Percentiles rank a stretch among this genome's conserved stretches.
phyloP scores from a whole-genome alignment of 1,140 invertebrate species.

The Panagrolaimus sp. region DNA sequence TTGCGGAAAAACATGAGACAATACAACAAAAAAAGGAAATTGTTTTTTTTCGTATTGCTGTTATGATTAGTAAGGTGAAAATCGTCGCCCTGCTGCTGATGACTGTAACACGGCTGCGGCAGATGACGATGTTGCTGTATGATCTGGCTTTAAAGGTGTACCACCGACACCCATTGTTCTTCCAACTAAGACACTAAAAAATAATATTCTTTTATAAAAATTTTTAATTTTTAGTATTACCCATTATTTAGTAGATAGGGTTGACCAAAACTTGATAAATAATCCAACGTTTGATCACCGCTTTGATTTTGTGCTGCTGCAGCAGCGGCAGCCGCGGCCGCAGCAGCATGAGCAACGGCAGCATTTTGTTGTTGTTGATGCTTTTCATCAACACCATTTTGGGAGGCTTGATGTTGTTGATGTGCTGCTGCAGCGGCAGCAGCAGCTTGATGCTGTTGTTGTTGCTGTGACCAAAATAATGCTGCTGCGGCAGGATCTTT shows the following conservation, averaged over 20 bases:
- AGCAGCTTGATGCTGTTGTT: slow-evolving; percentile 2
- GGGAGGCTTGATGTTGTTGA: not conserved
- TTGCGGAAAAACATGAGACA: not conserved
- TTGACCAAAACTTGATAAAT: slow-evolving; percentile 3
- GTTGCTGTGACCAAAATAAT: slow-evolving; percentile 5
- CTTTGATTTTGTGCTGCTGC: not conserved
- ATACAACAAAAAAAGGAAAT: too few species aligned
- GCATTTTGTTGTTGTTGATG: slow-evolving; percentile 4
- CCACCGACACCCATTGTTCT: slow-evolving; percentile 13
- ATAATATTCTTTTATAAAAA: not conserved
- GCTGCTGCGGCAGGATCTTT: slow-evolving; percentile 10
- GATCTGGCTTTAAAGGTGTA: slow-evolving; percentile 1
- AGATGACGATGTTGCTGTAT: not conserved
- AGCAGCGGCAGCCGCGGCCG: not conserved
- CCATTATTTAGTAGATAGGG: slow-evolving; percentile 8
- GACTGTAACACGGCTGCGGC: slow-evolving; percentile 11
- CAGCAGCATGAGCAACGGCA: not conserved
- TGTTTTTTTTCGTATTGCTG: not conserved
- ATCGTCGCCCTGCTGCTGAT: slow-evolving; percentile 6
- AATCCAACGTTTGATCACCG: slow-evolving; percentile 6
- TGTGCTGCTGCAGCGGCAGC: not conserved
- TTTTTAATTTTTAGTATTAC: not conserved
- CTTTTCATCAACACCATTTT: not conserved
- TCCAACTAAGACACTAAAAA: not conserved
- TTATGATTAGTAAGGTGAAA: slow-evolving; percentile 11